Base-by-base conservation (phyloP, 2,888 invertebrate genomes). In the Andrena praecox region DNA sequence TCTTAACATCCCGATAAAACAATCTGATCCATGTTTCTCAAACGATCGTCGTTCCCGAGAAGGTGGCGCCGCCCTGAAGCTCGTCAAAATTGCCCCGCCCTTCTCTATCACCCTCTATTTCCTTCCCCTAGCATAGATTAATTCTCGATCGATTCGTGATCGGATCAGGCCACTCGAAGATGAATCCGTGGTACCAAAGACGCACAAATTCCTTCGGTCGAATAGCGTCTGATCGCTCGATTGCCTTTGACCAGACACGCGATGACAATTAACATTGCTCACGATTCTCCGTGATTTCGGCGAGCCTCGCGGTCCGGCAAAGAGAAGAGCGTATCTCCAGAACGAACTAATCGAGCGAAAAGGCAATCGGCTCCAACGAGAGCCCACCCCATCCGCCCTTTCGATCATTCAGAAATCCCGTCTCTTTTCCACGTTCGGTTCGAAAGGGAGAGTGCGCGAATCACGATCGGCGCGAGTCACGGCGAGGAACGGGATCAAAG, bases 161-260 rank as follows among this genome's bases (percentile, higher is more conserved):
- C 63, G 35, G 24, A n/a, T 16, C 42, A 20, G 24, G 20, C 35
- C 63, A 20, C 29, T 31, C 33, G 20, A 66, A 8, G 10, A 24
- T n/a, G 20, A 67, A n/a, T 50, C n/a, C 12, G 31, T 8, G 4
- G 12, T 68, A 35, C 74, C 74, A 67, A 75, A 75, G 74, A 68
- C 74, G 74, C 66, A 67, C 74, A 75, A 75, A 48, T 67, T 67
- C 54, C 42, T n/a, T 73, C 72, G 35, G 24, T 24, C 56, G 56
- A 27, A 27, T 24, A 27, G 10, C 56, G 24, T 27, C 56, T 56
- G 20, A 24, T 10, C 12, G 10, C 20, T 56, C 56, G 24, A 24
- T 56, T 24, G 56, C 52, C 7, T 20, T 16, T 20, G 20, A 52
- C 8, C 8, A 20, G 20, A 52, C n/a, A 20, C 42, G 42, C 42